These are phyloP conservation scores for Drosophila jambulina DNA, from an alignment of 1,140 invertebrate genomes.

Conservation along the genomic window DNA sequence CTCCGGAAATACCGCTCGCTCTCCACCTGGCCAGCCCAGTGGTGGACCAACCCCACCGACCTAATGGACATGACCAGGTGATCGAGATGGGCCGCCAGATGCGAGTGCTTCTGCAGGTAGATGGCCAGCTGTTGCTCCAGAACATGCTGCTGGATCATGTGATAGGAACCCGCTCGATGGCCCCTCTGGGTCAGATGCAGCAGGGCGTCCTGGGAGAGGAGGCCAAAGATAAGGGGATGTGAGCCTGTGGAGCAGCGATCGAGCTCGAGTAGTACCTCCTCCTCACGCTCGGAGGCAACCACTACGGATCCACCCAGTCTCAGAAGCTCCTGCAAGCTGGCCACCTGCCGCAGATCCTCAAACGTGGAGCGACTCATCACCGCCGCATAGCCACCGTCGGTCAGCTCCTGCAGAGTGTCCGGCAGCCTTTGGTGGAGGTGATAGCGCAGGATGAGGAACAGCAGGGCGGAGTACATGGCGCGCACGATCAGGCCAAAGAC, in stretches of 20 bases:
- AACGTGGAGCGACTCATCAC: conserved; percentile 51
- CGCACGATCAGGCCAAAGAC: conserved; percentile 48
- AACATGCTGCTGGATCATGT: conserved; percentile 48
- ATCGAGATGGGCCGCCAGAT: conserved; percentile 47
- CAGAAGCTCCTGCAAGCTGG: conserved; percentile 28
- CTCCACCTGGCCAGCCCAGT: conserved; percentile 44
- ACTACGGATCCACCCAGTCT: conserved; percentile 12
- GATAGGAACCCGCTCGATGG: conserved; percentile 42
- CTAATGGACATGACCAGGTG: conserved; percentile 52
- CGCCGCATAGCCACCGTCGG: conserved; percentile 34
- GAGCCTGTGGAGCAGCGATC: conserved; percentile 19
- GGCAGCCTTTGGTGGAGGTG: conserved; percentile 56
- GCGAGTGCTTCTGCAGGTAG: conserved; percentile 63
- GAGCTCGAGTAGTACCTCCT: conserved; percentile 38
- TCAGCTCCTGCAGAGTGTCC: conserved; percentile 33
- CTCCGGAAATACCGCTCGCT: conserved; percentile 55
- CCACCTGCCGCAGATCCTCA: conserved; percentile 45
- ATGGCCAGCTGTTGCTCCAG: conserved; percentile 66
- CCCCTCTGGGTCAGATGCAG: conserved; percentile 26
- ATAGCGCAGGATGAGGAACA: conserved; percentile 57
- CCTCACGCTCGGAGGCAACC: conserved; percentile 37
- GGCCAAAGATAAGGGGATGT: conserved; percentile 28
- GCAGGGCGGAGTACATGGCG: conserved; percentile 56
- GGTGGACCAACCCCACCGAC: conserved; percentile 53
- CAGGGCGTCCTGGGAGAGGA: conserved; percentile 47